Conservation (phyloP, 1,140 invertebrate species). For the Lepidostoma basale region DNA sequence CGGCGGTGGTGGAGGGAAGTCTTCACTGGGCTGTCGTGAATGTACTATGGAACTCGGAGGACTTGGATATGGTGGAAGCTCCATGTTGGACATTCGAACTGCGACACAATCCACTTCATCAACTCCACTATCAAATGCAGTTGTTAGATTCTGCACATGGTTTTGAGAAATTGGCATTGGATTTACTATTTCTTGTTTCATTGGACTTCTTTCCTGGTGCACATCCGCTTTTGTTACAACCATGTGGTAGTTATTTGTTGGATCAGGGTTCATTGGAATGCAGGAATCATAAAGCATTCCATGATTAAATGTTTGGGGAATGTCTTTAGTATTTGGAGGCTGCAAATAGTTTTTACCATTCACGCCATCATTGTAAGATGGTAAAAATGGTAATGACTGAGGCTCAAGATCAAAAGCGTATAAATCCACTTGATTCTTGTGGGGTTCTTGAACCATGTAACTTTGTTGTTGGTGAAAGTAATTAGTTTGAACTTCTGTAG, state of each 20-base stretch:
- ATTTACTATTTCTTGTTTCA: conserved; percentile 59
- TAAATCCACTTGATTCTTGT: conserved; percentile 52
- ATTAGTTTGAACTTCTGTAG: conserved; percentile 50
- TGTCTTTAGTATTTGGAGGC: conserved; percentile 39
- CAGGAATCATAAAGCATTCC: conserved; percentile 42
- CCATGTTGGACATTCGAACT: conserved; percentile 47
- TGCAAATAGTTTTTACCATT: conserved; percentile 46
- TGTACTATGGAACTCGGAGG: conserved; percentile 75
- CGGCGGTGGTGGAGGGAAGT: conserved; percentile 86
- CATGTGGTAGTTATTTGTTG: conserved; percentile 59
- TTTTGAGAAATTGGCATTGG: conserved; percentile 49
- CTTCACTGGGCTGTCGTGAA: conserved; percentile 84
- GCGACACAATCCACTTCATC: conserved; percentile 65
- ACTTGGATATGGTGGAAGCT: conserved; percentile 76
- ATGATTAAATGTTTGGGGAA: conserved; percentile 47
- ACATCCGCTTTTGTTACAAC: conserved; percentile 81
- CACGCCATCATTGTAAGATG: conserved; percentile 58
- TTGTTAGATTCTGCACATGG: conserved; percentile 55
- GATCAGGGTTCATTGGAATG: conserved; percentile 4
- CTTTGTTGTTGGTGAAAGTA: conserved; percentile 47
- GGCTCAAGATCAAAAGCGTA: conserved; percentile 64
- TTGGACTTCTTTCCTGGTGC: conserved; percentile 76
- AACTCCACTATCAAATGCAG: conserved; percentile 59
- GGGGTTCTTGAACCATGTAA: conserved; percentile 46
- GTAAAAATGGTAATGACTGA: conserved; percentile 69